A percentile compares a stretch with the other conserved stretches of the same genome.
Evolutionary conservation across 2,113 vertebrate genomes (phyloP).

Genomic region (Chauna torquata): DNA sequence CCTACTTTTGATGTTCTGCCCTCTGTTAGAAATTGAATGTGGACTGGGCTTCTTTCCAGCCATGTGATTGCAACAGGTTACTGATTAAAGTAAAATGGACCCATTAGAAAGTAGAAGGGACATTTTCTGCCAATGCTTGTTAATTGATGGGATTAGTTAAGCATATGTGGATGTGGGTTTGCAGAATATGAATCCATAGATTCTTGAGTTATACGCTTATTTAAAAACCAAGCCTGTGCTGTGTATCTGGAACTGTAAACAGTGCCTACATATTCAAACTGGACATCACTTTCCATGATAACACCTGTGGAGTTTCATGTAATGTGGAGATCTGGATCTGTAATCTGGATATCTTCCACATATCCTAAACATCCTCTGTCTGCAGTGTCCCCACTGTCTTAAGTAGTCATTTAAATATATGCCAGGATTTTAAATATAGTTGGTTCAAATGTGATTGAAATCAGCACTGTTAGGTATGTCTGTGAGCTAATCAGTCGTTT

Average conservation of each 20-base stretch:
- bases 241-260: neutral
- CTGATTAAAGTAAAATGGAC: neutral
- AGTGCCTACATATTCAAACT: neutral
- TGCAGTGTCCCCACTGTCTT: neutral
- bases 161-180: rapidly evolving
- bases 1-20: neutral
- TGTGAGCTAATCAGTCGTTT: neutral
- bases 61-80: neutral
- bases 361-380: neutral
- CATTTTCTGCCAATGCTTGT: neutral
- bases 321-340: neutral
- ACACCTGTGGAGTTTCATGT: neutral
- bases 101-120: too few relatives aligned
- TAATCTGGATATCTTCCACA: too few relatives aligned
- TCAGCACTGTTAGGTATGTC: neutral
- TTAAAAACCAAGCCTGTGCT: neutral
- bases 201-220: neutral
- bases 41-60: conserved; percentile 9
- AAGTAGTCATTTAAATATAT: neutral
- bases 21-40: neutral
- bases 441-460: neutral
- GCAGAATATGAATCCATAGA: neutral
- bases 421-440: neutral
- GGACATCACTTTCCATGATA: neutral
- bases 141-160: neutral